Base-by-base conservation (phyloP, 2,113 vertebrate genomes). In the Pterocles orientalis region DNA sequence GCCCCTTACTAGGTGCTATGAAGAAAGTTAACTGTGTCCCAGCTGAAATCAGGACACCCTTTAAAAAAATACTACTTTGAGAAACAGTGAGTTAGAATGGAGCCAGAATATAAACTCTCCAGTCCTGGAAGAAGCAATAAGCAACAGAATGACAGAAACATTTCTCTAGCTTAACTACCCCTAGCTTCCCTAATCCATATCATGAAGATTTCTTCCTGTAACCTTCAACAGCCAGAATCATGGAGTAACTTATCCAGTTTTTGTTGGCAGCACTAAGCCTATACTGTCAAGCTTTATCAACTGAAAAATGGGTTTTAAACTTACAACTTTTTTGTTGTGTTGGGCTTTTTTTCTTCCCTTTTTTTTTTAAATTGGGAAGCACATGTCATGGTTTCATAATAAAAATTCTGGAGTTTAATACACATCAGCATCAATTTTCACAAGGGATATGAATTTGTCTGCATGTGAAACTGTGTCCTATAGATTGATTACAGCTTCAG, bases 261-360 rank as follows among this genome's bases (percentile, higher is more conserved):
- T 80, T 69, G 2, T 25, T 85, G 43, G 53, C 36, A 68, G 10
- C 12, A 5, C 13, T 81, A 69, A 86, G 54, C n/a, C 34, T 73
- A 9, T 54, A 18, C 26, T 58, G 43, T 85, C 51, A 88, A 58
- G 14, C 4, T 82, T 54, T 75, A 91, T 57, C 16, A 21, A 90
- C 7, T 33, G 45, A 71, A 73, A 92, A 79, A 48, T 20, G 64
- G 53, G 3, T 9, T 60, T 79, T 51, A 1, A 0, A 60, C 5
- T 79, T 82, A 23, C 10, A 25, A 9, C 5, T 3, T 31, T 70
- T 79, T 56, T 70, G 3, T 23, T 33, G 5, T 29, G 9, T 43
- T 58, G 41, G 39, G 11, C 12, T 20, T 2, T 69, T 36, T 12
- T 8, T 9, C 0, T 28, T 43, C 51, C 3, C 0, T 11, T 86